Percentiles rank a stretch among this genome's conserved stretches.
Conservation (phyloP, 2,888 invertebrate species). For the Chaitophorus viminalis region DNA sequence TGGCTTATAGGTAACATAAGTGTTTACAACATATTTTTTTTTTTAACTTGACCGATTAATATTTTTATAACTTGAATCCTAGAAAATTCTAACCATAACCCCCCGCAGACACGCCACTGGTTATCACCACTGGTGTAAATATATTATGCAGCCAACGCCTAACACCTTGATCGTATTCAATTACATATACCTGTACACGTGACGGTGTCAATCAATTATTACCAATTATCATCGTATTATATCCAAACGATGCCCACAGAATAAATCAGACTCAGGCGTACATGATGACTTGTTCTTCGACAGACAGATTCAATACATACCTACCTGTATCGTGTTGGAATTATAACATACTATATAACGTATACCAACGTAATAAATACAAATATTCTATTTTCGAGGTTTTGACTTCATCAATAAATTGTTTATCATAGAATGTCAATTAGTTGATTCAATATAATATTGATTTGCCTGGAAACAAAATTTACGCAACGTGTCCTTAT, state of each 20-base stretch:
- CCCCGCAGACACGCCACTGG: background rate
- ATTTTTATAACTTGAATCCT: background rate
- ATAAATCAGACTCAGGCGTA: background rate
- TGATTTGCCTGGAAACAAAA: background rate
- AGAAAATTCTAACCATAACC: background rate
- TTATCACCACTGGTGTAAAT: background rate
- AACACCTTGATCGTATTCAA: constrained; percentile 14
- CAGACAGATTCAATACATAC: background rate
- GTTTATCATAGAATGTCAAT: constrained; percentile 29
- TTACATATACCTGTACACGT: constrained; percentile 4
- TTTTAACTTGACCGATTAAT: background rate
- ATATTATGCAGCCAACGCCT: background rate
- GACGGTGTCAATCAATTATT: constrained; percentile 44
- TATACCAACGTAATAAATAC: constrained; percentile 8
- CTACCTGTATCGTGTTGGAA: background rate
- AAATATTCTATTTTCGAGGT: background rate
- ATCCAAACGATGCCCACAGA: background rate
- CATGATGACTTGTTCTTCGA: background rate
- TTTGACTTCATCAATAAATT: constrained; percentile 15
- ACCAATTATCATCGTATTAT: constrained; percentile 6
- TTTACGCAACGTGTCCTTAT: background rate
- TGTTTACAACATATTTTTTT: background rate
- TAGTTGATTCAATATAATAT: constrained; percentile 15
- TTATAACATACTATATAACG: too few relatives aligned
- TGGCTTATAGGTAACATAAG: background rate